These are phyloP conservation scores for Microcebus griseorufus DNA, from an alignment of 2,113 vertebrate genomes.

Conservation along the genomic window DNA sequence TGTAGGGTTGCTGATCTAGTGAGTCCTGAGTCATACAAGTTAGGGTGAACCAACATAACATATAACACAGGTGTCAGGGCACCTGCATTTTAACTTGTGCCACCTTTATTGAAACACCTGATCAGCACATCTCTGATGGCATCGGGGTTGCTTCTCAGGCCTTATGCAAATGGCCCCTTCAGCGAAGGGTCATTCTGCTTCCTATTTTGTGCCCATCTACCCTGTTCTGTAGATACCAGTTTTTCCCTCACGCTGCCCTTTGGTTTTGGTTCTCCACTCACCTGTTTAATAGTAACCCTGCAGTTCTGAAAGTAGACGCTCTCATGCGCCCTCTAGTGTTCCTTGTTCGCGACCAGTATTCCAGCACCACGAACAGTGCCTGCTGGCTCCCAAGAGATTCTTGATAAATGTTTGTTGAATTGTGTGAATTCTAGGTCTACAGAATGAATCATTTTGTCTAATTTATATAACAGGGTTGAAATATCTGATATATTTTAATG, in stretches of 20 bases:
- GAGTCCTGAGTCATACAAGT: neutral
- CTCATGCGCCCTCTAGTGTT: constrained; percentile 55
- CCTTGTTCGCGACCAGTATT: neutral
- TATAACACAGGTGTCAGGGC: neutral
- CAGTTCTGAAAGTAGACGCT: neutral
- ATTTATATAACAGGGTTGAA: neutral
- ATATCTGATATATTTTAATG: neutral
- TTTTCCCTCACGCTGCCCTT: neutral
- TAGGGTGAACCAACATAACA: neutral
- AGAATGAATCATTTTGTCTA: neutral
- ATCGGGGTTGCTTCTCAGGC: neutral
- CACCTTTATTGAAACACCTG: neutral
- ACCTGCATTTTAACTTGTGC: neutral
- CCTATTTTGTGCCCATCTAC: neutral
- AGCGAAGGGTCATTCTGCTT: neutral
- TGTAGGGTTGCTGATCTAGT: neutral
- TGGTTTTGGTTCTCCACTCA: neutral
- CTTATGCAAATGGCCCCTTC: neutral
- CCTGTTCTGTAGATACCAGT: neutral
- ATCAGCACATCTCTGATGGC: neutral
- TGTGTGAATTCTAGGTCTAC: neutral
- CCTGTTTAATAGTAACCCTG: neutral
- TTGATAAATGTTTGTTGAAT: neutral
- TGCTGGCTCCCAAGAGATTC: neutral
- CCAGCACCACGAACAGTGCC: constrained; percentile 76